Evolutionary conservation across 2,797 vertebrate genomes (phyloP), one percentile per base, ranked within the genome.

Genomic region (Gymnothorax javanicus): DNA sequence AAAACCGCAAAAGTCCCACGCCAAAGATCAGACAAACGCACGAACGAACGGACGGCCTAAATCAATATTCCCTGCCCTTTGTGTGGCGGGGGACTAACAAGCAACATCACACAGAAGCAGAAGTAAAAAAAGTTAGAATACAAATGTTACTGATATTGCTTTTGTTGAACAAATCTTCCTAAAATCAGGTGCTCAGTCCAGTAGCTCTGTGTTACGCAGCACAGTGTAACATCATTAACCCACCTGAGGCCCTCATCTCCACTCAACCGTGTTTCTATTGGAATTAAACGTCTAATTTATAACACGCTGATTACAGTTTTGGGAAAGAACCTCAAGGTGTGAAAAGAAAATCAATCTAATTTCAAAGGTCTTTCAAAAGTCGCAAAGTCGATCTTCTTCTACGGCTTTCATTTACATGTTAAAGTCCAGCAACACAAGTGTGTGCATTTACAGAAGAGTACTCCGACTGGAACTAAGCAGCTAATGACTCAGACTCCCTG

Each of bases 301-400:
- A 82, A 91, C 90, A 89, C 50, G 79, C 82, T 86, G 87, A 91
- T 89, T 89, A 86, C 67, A 82, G 90, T 89, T 89, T 88, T 73
- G 9, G 11, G 71, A 84, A 71, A 69, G 81, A 69, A 83, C 82
- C 83, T 60, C 7, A n/a, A 11, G 7, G 88, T 43, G 33, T 86
- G 87, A 86, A 90, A 89, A 43, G 2, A 43, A 86, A 90, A 89
- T 82, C 54, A 89, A 85, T 89, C 67, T 84, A 52, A 89, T 87
- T 90, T 88, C 71, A 83, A 84, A 84, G 67, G 84, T 85, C 85
- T 89, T 87, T 69, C 75, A n/a, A 67, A 67, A 25, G 20, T 7
- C 62, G 62, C n/a, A 43, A 11, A 67, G 20, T 23, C 20, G 20
- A 67, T 15, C 23, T n/a, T 67, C 23, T 3, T 7, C 64, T 17